Percentiles rank a stretch among this genome's conserved stretches.
Evolutionary conservation across 2,113 vertebrate species (phyloP).

Genomic region (Vulpes lagopus): DNA sequence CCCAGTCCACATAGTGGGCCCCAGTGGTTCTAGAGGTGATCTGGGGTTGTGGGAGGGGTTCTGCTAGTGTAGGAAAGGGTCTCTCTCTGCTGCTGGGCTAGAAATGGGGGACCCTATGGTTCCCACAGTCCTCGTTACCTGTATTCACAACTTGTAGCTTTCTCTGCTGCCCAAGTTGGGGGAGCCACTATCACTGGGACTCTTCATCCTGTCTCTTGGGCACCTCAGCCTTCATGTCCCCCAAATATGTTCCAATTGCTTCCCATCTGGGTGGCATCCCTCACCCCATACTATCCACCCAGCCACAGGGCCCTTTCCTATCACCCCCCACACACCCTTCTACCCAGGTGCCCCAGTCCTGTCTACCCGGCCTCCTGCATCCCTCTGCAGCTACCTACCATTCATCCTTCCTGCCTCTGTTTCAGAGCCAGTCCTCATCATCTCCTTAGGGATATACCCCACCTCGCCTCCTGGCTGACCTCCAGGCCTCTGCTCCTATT

Average conservation of each 20-base stretch:
- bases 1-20: neutral
- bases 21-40: neutral
- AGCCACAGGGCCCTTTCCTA: neutral
- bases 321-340: neutral
- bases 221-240: neutral
- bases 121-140: neutral
- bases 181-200: neutral
- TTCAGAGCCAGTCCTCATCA: neutral
- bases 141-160: neutral
- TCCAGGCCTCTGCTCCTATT: neutral
- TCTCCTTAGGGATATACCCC: neutral
- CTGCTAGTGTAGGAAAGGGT: neutral
- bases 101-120: neutral
- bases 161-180: neutral
- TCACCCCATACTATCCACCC: neutral
- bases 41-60: neutral
- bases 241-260: neutral
- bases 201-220: neutral
- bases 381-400: neutral
- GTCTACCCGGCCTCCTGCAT: neutral
- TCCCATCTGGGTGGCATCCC: neutral
- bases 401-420: neutral
- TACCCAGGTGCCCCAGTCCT: neutral
- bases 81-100: slow-evolving; percentile 1
- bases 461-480: neutral